Evolutionary conservation across 1,140 invertebrate species (phyloP).

Genomic region (Apocrypta bakeri): DNA sequence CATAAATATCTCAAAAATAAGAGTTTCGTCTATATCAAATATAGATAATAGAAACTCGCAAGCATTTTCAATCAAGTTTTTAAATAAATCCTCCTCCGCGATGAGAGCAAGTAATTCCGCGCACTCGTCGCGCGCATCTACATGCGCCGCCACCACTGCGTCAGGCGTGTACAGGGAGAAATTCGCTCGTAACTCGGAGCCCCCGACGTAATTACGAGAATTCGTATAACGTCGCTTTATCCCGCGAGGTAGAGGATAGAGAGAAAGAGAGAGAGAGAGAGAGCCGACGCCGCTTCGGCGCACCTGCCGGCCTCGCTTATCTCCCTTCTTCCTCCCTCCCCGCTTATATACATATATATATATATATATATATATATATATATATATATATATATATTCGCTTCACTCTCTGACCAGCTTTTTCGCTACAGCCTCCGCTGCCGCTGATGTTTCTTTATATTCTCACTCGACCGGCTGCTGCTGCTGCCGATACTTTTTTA

Average conservation of each 20-base stretch:
- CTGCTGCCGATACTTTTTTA: slow-evolving; percentile 40
- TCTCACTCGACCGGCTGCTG: slow-evolving; percentile 23
- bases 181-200: slow-evolving; percentile 59
- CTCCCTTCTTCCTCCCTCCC: slow-evolving; percentile 48
- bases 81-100: slow-evolving; percentile 8
- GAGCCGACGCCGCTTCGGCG: slow-evolving; percentile 57
- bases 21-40: too few species aligned
- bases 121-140: slow-evolving; percentile 4
- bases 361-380: too few species aligned
- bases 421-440: slow-evolving; percentile 35
- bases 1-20: too few species aligned
- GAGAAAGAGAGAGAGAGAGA: not conserved
- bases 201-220: slow-evolving; percentile 65
- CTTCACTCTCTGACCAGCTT: slow-evolving; percentile 41
- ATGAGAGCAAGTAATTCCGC: not conserved
- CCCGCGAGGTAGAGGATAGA: slow-evolving; percentile 45
- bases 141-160: too few species aligned
- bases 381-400: slow-evolving; percentile 27
- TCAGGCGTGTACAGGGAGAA: slow-evolving; percentile 51
- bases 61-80: slow-evolving; percentile 18
- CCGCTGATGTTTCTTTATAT: not conserved
- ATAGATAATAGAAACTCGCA: not conserved
- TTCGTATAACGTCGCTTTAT: slow-evolving; percentile 60
- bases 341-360: slow-evolving; percentile 28
- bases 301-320: slow-evolving; percentile 60